phyloP scores from a whole-genome alignment of 2,797 vertebrate genomes.

The Ctenopoma kingsleyae region DNA sequence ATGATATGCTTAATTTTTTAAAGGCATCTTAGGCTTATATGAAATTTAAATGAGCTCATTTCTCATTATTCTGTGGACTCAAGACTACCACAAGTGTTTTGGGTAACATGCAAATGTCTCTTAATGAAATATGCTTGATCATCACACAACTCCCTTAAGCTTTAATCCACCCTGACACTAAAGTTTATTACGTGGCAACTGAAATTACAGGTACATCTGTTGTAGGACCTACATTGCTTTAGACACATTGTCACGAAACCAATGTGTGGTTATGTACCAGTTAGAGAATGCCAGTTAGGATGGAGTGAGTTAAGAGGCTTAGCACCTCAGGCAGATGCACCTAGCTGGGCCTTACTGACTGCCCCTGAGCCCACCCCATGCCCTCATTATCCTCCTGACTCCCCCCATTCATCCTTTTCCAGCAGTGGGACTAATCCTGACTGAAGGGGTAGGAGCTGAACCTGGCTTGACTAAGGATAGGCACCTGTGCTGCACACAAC shows the following conservation, averaged over 20 bases:
- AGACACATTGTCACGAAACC: constrained; percentile 26
- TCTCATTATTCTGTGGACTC: constrained; percentile 46
- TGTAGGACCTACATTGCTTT: constrained; percentile 37
- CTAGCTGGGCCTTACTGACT: constrained; percentile 67
- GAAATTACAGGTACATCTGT: constrained; percentile 57
- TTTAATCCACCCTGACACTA: constrained; percentile 32
- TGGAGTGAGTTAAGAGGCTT: constrained; percentile 70
- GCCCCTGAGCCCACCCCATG: constrained; percentile 64
- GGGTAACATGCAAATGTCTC: constrained; percentile 36
- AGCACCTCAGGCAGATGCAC: constrained; percentile 67
- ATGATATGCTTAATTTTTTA: constrained; percentile 14
- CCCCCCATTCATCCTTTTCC: constrained; percentile 64
- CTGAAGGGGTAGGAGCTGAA: constrained; percentile 44
- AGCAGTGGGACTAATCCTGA: constrained; percentile 69
- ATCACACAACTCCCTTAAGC: constrained; percentile 38
- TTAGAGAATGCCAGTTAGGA: constrained; percentile 51
- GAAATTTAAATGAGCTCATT: constrained; percentile 42
- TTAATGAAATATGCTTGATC: constrained; percentile 41
- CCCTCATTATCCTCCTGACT: constrained; percentile 77
- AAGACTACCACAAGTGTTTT: constrained; percentile 40
- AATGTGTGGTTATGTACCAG: constrained; percentile 43
- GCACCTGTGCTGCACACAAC: constrained; percentile 24
- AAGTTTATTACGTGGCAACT: constrained; percentile 38
- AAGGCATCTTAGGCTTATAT: constrained; percentile 28
- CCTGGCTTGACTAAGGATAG: constrained; percentile 28